These are phyloP conservation scores for Mylabris phalerata DNA, from an alignment of 1,140 invertebrate genomes.

Conservation along the genomic window DNA sequence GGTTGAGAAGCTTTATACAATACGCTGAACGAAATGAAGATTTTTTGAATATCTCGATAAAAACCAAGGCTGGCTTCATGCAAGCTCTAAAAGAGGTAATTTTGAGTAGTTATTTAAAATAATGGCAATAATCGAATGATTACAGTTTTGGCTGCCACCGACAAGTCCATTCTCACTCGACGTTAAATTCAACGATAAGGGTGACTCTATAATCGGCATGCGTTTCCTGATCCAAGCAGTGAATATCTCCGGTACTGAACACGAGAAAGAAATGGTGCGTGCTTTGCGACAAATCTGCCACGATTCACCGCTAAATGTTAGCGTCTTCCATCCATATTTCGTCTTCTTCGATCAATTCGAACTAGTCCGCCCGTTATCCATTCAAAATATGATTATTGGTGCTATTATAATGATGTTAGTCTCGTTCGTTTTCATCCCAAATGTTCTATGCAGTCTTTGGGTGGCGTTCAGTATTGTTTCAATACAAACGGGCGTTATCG, in stretches of 20 bases:
- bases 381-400: conserved; percentile 89
- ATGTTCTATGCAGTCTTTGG: conserved; percentile 87
- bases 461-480: conserved; percentile 93
- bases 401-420: conserved; percentile 93
- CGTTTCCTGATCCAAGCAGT: conserved; percentile 84
- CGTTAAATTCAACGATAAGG: conserved; percentile 72
- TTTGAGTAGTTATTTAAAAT: background rate
- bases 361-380: conserved; percentile 81
- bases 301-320: conserved; percentile 73
- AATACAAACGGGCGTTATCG: conserved; percentile 90
- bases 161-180: conserved; percentile 72
- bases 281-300: conserved; percentile 70
- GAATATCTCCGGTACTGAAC: conserved; percentile 82
- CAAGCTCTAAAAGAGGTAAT: conserved; percentile 66
- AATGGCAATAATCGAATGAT: conserved; percentile 20
- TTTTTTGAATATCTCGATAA: conserved; percentile 66
- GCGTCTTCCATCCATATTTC: conserved; percentile 91
- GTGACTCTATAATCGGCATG: conserved; percentile 70
- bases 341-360: conserved; percentile 95
- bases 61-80: conserved; percentile 66
- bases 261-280: conserved; percentile 86
- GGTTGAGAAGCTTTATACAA: conserved; percentile 77
- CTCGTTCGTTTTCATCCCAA: conserved; percentile 94
- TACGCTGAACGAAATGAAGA: conserved; percentile 70
- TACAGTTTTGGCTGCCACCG: conserved; percentile 64